These are phyloP conservation scores for Lampris incognitus DNA, from an alignment of 2,113 vertebrate species.

Conservation along the genomic window DNA sequence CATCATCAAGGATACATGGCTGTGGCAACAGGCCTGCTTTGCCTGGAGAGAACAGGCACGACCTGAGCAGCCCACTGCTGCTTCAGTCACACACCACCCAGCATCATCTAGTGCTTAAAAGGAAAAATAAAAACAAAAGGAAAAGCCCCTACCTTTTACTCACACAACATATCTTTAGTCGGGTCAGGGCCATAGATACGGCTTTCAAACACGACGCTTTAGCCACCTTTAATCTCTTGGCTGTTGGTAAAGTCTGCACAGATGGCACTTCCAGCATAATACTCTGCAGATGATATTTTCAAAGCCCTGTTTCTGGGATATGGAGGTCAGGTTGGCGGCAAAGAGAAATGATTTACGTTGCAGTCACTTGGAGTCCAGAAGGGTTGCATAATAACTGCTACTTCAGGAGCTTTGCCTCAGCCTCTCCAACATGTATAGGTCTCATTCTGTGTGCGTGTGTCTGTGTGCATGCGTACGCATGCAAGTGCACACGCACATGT, in stretches of 20 bases:
- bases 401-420: constrained; percentile 62
- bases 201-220: constrained; percentile 59
- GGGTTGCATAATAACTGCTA: constrained; percentile 72
- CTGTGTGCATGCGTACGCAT: too few species aligned
- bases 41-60: constrained; percentile 17
- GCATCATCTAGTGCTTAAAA: neutral
- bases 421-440: constrained; percentile 55
- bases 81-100: constrained; percentile 29
- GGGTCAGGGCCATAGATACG: constrained; percentile 29
- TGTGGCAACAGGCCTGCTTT: constrained; percentile 26
- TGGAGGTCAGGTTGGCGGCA: constrained; percentile 71
- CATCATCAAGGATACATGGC: constrained; percentile 47
- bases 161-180: constrained; percentile 29
- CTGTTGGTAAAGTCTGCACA: constrained; percentile 72
- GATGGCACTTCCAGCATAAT: constrained; percentile 72
- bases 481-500: constrained; percentile 48
- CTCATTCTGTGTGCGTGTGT: constrained; percentile 23
- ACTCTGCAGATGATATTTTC: constrained; percentile 63
- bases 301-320: constrained; percentile 73
- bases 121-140: neutral
- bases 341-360: constrained; percentile 75
- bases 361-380: constrained; percentile 71
- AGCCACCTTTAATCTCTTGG: constrained; percentile 70
- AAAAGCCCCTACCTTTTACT: constrained; percentile 18
- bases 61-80: constrained; percentile 22